A percentile compares a stretch with the other conserved stretches of the same genome.
phyloP scores from a whole-genome alignment of 1,140 invertebrate genomes.

The Agrilus planipennis region DNA sequence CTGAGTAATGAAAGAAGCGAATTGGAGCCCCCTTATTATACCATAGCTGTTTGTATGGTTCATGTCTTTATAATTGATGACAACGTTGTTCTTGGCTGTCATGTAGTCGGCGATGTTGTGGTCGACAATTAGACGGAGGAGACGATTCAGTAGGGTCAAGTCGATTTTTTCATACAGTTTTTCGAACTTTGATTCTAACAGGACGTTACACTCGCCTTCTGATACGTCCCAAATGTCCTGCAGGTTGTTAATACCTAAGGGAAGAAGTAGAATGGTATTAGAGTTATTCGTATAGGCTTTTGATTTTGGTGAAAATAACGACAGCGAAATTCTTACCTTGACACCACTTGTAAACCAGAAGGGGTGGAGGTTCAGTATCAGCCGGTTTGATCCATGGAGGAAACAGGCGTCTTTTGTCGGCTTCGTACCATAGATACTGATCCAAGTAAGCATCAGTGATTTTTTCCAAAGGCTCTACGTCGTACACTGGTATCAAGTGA shows the following conservation, averaged over 20 bases:
- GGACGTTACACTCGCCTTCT: conserved; percentile 96
- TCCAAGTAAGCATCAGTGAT: conserved; percentile 99
- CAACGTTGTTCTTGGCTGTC: conserved; percentile 99
- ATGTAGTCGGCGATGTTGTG: conserved; percentile 99
- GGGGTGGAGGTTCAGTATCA: conserved; percentile 94
- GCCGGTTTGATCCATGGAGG: conserved; percentile 99
- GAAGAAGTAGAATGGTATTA: not conserved
- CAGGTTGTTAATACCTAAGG: conserved; percentile 83
- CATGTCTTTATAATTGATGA: conserved; percentile 99
- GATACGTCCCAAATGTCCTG: conserved; percentile 98
- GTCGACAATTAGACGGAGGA: conserved; percentile 94
- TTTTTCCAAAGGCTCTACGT: conserved; percentile 98
- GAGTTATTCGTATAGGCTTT: conserved; percentile 2
- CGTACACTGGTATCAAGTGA: conserved; percentile 96
- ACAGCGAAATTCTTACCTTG: conserved; percentile 54
- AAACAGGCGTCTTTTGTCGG: conserved; percentile 92
- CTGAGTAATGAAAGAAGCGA: conserved; percentile 97
- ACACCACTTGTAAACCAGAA: conserved; percentile 99
- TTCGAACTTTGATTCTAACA: conserved; percentile 95
- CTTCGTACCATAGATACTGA: conserved; percentile 99
- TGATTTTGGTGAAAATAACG: not conserved
- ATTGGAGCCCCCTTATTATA: conserved; percentile 96
- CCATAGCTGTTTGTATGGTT: conserved; percentile 99
- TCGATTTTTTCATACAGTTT: conserved; percentile 99
- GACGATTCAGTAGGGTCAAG: conserved; percentile 90